Conservation (phyloP, 2,797 vertebrate genomes). For the Siniperca scherzeri region DNA sequence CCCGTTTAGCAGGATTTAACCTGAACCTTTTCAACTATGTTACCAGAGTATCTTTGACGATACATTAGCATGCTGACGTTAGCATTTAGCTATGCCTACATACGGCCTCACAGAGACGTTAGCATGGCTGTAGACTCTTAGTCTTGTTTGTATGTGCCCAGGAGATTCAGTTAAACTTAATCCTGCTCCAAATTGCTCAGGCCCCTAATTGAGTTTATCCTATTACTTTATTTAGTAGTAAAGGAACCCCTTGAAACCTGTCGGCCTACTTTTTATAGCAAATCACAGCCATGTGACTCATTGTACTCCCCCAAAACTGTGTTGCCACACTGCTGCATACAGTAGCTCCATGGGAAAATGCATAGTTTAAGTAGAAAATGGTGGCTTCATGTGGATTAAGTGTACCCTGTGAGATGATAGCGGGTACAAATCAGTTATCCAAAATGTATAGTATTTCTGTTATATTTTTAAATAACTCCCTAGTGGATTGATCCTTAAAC, state of each 20-base stretch:
- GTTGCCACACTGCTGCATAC: neutral
- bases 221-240: neutral
- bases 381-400: neutral
- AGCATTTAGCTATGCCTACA: neutral
- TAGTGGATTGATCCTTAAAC: neutral
- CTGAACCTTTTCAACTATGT: too few species aligned
- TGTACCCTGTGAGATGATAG: neutral
- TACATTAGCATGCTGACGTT: neutral
- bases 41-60: too few species aligned
- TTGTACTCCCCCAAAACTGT: neutral
- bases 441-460: neutral
- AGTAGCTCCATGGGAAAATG: conserved; percentile 1
- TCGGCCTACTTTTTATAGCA: conserved; percentile 2
- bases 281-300: conserved; percentile 6
- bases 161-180: neutral
- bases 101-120: neutral
- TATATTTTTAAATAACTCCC: neutral
- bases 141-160: neutral
- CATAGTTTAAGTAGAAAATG: neutral
- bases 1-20: too few species aligned
- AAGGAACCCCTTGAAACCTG: conserved; percentile 6
- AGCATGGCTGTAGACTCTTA: neutral
- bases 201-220: neutral
- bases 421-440: neutral
- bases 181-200: neutral